Percentiles rank a stretch among this genome's conserved stretches.
These are phyloP conservation scores for Drosophila kuntzei DNA, from an alignment of 2,888 invertebrate species.

Conservation along the genomic window DNA sequence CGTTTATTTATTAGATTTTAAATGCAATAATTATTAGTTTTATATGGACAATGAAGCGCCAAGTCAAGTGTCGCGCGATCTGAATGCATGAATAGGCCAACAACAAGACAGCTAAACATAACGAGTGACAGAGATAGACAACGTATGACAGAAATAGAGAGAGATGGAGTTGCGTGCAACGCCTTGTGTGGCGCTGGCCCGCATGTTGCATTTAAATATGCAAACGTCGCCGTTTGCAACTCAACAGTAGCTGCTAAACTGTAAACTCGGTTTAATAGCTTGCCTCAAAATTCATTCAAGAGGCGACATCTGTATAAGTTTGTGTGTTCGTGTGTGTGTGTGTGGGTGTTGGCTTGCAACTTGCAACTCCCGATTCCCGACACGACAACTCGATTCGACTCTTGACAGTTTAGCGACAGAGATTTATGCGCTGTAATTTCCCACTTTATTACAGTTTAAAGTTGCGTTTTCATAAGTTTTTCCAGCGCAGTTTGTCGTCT, in stretches of 20 bases:
- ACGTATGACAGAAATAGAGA: neutral
- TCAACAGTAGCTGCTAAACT: constrained; percentile 72
- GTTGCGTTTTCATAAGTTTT: constrained; percentile 79
- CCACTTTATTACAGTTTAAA: constrained; percentile 81
- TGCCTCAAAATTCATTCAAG: constrained; percentile 60
- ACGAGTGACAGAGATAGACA: neutral
- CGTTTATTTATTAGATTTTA: constrained; percentile 80
- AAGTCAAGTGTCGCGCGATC: constrained; percentile 56
- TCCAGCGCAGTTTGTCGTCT: constrained; percentile 46
- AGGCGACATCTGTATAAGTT: constrained; percentile 30
- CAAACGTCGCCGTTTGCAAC: constrained; percentile 19
- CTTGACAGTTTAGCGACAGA: constrained; percentile 79
- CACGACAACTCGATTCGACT: constrained; percentile 37
- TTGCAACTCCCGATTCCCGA: constrained; percentile 39
- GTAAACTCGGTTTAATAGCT: constrained; percentile 59
- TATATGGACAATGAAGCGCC: constrained; percentile 80
- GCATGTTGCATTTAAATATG: constrained; percentile 52
- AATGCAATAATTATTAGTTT: constrained; percentile 81
- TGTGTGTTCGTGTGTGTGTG: constrained; percentile 27
- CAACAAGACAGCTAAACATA: constrained; percentile 21
- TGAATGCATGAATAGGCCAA: constrained; percentile 64
- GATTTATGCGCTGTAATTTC: constrained; percentile 80
- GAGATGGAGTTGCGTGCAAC: constrained; percentile 20
- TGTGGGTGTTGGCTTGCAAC: constrained; percentile 69
- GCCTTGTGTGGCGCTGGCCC: constrained; percentile 59